Evolutionary conservation across 1,140 invertebrate species (phyloP).

Genomic region (Homarus americanus): DNA sequence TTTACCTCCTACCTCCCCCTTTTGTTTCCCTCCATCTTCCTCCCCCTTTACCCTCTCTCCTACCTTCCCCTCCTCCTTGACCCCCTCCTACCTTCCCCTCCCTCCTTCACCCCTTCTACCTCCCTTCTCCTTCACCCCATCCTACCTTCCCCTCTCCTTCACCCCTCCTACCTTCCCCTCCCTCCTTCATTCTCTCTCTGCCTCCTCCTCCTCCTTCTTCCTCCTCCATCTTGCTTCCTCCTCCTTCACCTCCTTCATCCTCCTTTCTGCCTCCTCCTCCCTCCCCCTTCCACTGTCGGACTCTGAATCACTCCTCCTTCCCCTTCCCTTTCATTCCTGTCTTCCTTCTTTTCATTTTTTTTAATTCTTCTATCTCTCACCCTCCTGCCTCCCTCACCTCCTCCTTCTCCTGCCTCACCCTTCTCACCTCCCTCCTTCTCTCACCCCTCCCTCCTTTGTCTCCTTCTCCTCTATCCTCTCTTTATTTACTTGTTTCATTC

Average conservation of each 20-base stretch:
- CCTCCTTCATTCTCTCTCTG: neutral
- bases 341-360: neutral
- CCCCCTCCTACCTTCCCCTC: neutral
- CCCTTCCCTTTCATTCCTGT: neutral
- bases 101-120: neutral
- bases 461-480: slow-evolving; percentile 19
- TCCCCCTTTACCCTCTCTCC: neutral
- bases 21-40: neutral
- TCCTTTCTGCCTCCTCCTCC: neutral
- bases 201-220: neutral
- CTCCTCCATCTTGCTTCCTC: neutral
- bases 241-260: neutral
- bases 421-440: slow-evolving; percentile 37
- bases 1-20: neutral
- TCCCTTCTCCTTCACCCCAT: neutral
- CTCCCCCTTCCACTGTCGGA: neutral
- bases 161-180: neutral
- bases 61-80: neutral
- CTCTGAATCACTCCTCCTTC: neutral
- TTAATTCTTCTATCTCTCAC: neutral
- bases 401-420: neutral
- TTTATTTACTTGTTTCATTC: neutral
- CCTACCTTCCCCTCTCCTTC: slow-evolving; percentile 9
- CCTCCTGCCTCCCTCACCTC: neutral
- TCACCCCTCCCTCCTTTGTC: slow-evolving; percentile 34